These are phyloP conservation scores for Hestina assimilis DNA, from an alignment of 1,140 invertebrate species.

Conservation along the genomic window DNA sequence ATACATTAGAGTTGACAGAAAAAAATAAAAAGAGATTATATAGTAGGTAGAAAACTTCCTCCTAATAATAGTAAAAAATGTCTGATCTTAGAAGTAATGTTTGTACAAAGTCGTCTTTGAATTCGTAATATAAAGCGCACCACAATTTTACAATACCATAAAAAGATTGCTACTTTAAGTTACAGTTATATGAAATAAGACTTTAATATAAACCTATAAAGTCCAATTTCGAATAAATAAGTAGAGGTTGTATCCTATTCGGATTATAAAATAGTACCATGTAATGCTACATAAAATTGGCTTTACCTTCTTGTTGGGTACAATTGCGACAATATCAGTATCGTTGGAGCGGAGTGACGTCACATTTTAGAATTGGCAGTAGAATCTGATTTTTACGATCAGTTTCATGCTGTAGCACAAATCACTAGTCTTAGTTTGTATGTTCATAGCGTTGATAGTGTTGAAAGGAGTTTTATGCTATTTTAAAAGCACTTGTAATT, in stretches of 20 bases:
- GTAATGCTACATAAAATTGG: constrained; percentile 32
- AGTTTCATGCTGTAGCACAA: not conserved
- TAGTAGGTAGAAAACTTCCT: constrained; percentile 12
- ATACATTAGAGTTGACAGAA: no score
- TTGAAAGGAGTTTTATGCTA: no score
- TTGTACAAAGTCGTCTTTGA: constrained; percentile 25
- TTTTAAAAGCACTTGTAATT: no score
- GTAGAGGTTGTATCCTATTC: not conserved
- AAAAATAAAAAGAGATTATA: constrained; percentile 16
- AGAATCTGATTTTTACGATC: constrained; percentile 22
- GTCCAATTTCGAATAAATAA: not conserved
- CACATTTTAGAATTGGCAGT: constrained; percentile 38
- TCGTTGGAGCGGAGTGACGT: constrained; percentile 30
- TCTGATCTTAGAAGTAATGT: constrained; percentile 32
- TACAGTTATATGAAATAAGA: not conserved
- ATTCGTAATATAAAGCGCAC: constrained; percentile 31
- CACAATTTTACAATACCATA: not conserved
- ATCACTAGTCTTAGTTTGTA: not conserved
- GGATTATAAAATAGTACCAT: constrained; percentile 1
- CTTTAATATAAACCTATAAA: not conserved
- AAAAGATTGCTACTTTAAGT: not conserved
- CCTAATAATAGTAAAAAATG: constrained; percentile 27
- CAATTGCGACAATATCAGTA: constrained; percentile 42
- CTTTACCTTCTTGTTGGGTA: constrained; percentile 33
- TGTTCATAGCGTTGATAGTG: no score